Evolutionary conservation across 1,140 invertebrate species (phyloP).

Genomic region (Teleogryllus occipitalis): DNA sequence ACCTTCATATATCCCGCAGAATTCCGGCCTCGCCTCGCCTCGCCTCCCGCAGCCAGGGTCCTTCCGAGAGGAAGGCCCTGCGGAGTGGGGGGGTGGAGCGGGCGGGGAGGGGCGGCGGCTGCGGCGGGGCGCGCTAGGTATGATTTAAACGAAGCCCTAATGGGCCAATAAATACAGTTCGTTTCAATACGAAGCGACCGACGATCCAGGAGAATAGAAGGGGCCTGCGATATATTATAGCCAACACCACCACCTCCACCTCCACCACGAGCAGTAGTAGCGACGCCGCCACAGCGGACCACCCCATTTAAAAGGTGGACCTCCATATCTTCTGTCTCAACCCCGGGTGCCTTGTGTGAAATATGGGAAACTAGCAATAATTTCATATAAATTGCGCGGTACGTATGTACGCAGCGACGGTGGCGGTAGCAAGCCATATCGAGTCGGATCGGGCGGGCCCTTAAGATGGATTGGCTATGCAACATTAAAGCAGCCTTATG

Average conservation of each 20-base stretch:
- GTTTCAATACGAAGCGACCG: constrained; percentile 19
- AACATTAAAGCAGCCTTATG: constrained; percentile 1
- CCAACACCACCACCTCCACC: too few relatives aligned
- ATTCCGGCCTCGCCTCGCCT: background rate
- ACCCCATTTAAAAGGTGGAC: constrained; percentile 3
- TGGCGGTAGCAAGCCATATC: background rate
- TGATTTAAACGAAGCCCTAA: constrained; percentile 24
- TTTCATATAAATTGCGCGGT: constrained; percentile 1
- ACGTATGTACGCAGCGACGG: background rate
- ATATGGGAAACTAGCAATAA: constrained; percentile 1
- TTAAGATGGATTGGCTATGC: constrained; percentile 1
- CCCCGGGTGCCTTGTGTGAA: background rate
- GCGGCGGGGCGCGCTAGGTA: background rate
- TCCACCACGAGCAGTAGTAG: background rate
- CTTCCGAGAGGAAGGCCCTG: background rate
- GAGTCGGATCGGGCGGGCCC: background rate
- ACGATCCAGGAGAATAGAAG: background rate
- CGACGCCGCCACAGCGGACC: background rate
- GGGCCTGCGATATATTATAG: background rate
- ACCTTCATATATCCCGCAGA: background rate
- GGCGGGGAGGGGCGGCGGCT: too few relatives aligned
- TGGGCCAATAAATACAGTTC: constrained; percentile 22
- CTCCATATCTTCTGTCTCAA: background rate
- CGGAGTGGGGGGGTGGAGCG: background rate
- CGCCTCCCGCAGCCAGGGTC: too few relatives aligned